These are phyloP conservation scores for Dicerorhinus sumatrensis DNA, from an alignment of 2,113 vertebrate genomes.

Conservation along the genomic window DNA sequence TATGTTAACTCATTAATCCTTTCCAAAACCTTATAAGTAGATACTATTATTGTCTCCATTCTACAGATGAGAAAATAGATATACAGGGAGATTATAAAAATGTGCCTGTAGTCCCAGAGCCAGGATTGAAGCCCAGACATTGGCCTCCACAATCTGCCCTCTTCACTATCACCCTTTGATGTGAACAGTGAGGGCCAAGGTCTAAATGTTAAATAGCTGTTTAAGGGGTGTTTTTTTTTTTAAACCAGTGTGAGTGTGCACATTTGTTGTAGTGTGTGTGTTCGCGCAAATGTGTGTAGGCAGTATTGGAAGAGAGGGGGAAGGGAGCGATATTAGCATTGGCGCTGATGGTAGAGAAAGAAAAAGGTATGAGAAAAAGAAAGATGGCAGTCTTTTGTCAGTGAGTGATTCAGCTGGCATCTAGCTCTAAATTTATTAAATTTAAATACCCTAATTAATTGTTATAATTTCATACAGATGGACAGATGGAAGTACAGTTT, in stretches of 20 bases:
- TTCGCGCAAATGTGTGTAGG: too few relatives aligned
- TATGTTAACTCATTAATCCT: background rate
- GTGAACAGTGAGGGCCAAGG: background rate
- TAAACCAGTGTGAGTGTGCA: background rate
- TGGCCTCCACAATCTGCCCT: background rate
- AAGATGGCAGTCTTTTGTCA: background rate
- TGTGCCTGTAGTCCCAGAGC: background rate
- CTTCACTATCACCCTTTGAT: background rate
- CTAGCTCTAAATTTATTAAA: background rate
- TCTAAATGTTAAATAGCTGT: background rate
- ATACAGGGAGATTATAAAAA: background rate
- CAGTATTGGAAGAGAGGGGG: background rate
- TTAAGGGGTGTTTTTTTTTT: background rate
- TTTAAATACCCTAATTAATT: background rate
- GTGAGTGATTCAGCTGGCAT: background rate
- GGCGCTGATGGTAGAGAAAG: background rate
- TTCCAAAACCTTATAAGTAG: background rate
- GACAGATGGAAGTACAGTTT: background rate
- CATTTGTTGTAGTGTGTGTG: background rate
- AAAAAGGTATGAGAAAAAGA: background rate
- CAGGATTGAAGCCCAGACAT: background rate
- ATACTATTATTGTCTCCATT: background rate
- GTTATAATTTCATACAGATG: background rate
- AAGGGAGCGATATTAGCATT: background rate
- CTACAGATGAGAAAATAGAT: background rate